Conservation (phyloP, 2,797 vertebrate genomes). For the Platalea minor region DNA sequence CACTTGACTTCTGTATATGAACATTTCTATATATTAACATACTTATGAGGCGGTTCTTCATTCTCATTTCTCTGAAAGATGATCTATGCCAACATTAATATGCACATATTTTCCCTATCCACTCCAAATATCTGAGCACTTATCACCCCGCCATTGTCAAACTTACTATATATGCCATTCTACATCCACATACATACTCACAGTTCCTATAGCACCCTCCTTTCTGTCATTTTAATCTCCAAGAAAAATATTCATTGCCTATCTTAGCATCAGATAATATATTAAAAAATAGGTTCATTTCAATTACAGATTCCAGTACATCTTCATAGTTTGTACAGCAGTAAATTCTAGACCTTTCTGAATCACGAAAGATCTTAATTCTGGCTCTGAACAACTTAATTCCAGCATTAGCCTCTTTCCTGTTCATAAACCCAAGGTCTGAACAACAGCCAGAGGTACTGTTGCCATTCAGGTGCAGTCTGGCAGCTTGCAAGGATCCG, state of each 20-base stretch:
- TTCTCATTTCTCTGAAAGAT: background rate
- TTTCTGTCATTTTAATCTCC: background rate
- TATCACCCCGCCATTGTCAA: background rate
- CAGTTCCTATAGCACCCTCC: background rate
- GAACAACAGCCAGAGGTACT: background rate
- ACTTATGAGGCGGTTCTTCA: background rate
- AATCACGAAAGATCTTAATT: background rate
- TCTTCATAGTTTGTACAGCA: background rate
- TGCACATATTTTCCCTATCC: background rate
- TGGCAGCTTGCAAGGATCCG: background rate
- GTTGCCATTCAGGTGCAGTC: background rate
- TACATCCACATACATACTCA: background rate
- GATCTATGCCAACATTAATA: background rate
- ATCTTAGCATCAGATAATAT: background rate
- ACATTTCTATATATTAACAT: background rate
- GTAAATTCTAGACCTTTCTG: background rate
- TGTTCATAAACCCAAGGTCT: background rate
- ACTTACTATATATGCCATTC: background rate
- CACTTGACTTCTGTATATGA: background rate
- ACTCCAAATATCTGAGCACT: background rate
- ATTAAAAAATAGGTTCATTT: background rate
- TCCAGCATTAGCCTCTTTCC: background rate
- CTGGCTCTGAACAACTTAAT: background rate
- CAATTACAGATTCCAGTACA: background rate
- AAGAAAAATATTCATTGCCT: background rate